Evolutionary conservation across 2,113 vertebrate species (phyloP), one percentile per base, ranked within the genome.

Genomic region (Hemichromis elongatus): DNA sequence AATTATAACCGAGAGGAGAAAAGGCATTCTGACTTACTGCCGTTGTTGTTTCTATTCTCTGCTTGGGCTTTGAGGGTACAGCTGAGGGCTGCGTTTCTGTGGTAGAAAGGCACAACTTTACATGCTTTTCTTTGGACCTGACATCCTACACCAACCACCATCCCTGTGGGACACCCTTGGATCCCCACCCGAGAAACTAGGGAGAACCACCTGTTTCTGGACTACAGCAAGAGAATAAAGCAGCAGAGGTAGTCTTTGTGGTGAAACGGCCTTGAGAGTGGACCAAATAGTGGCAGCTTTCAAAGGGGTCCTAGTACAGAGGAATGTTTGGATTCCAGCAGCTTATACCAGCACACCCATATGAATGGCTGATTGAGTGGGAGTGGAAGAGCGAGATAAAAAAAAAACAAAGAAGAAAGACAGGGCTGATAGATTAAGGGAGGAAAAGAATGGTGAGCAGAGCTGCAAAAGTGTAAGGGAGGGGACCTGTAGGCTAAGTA

Each of bases 201-300:
- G 68, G 78, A 86, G 84, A 89, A 78, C 82, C 91, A 94, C 93
- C 94, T 94, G 93, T 90, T 90, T 89, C 61, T 84, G 83, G 53
- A 84, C 56, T 37, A 14, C 16, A 66, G 52, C 5, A 13, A 50
- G 30, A 21, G 50, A 79, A 9, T 54, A 40, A 78, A 30, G 33
- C 59, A 42, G 52, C 16, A 70, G 47, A 87, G 37, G 24, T 68
- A 50, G 63, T 81, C 12, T 13, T 33, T 47, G 52, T 35, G 47
- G 52, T 57, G 52, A 59, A 84, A 73, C 11, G 33, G 33, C 47
- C 37, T 28, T 54, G 6, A 52, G 28, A 56, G 12, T 56, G 79
- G 80, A 79, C 79, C 2, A 33, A 77, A 84, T n/a, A 14, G 19
- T 26, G n/a, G 66, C 59, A 82, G 56, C 80, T 83, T 83, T 79